Base-by-base conservation (phyloP, 2,888 invertebrate species). In the Griposia aprilina region DNA sequence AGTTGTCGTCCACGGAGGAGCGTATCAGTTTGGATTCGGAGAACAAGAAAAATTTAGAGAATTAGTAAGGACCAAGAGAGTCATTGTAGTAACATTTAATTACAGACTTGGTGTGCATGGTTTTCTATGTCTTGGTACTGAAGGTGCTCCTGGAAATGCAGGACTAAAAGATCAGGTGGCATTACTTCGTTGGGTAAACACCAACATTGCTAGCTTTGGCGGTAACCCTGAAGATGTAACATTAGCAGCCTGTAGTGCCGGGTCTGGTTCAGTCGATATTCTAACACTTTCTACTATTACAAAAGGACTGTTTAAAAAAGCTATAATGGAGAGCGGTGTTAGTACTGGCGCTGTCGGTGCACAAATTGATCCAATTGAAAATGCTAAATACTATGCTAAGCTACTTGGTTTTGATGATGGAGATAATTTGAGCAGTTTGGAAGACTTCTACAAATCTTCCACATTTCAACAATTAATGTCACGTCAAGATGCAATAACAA, bases 1-100 rank as follows among this genome's bases (percentile, higher is more conserved):
- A 52, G 94, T 97, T 17, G 89, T 91, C 67, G 89, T 97, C 3
- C 97, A 97, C 69, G 96, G 96, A 26, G 97, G 97, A 15, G 95
- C 91, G 4, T 96, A 92, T 78, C 90, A 93, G 85, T 63, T 90
- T 2, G 96, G 96, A 5, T 90, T 77, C 59, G 94, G 95, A 0
- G 60, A 23, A 36, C 11, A 2, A n/a, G 89, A 93, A 77, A 82
- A 76, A 52, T 90, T 90, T 5, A 91, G 85, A 50, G 91, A 91
- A 74, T 76, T 94, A 20, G 89, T 91, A 0, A 78, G 80, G 5
- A 87, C 83, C 2, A 89, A 92, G 52, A 82, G 93, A 85, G 72
- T 94, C 0, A 90, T 95, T 65, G 83, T 84, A 13, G 93, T 94
- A 0, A 92, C 90, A 15, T 94, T 94, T 80, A 94, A 95, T 72